A percentile compares a stretch with the other conserved stretches of the same genome.
Conservation (phyloP, 2,888 invertebrate genomes). For the Malacosoma neustria region DNA sequence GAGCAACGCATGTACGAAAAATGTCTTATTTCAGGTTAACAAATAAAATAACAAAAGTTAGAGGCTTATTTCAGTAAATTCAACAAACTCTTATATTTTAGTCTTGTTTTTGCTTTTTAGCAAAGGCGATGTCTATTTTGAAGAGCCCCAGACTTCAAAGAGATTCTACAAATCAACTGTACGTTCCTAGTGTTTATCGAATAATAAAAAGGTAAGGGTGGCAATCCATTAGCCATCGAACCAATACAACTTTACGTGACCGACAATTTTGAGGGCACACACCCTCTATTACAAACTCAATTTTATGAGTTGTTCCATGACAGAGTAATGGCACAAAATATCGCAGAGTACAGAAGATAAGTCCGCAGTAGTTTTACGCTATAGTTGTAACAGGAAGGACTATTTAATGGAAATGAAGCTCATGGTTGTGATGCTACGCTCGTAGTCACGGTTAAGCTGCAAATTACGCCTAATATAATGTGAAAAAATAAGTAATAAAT, state of each 20-base stretch:
- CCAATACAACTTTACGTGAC: slow-evolving; percentile 32
- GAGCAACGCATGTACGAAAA: too few relatives aligned
- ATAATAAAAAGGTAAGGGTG: slow-evolving; percentile 23
- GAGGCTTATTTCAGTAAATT: slow-evolving; percentile 33
- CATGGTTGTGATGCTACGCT: too few relatives aligned
- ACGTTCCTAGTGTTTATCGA: slow-evolving; percentile 25
- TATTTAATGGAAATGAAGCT: too few relatives aligned
- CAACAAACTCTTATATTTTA: slow-evolving; percentile 16
- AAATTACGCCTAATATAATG: too few relatives aligned
- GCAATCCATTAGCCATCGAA: slow-evolving; percentile 28
- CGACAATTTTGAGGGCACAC: slow-evolving; percentile 15
- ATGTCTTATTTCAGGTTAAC: too few relatives aligned
- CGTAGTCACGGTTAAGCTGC: too few relatives aligned
- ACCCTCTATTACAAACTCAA: background rate
- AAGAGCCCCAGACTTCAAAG: slow-evolving; percentile 30
- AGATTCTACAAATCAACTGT: slow-evolving; percentile 31
- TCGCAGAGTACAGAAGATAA: too few relatives aligned
- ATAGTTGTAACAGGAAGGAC: too few relatives aligned
- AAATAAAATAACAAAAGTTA: slow-evolving; percentile 31
- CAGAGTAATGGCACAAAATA: slow-evolving; percentile 16
- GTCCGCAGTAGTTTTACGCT: too few relatives aligned
- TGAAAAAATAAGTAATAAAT: too few relatives aligned
- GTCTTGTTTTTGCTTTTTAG: slow-evolving; percentile 20
- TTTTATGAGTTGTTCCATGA: background rate
- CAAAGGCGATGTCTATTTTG: slow-evolving; percentile 22